These are phyloP conservation scores for Ochotona princeps DNA, from an alignment of 2,113 vertebrate species.

Conservation along the genomic window DNA sequence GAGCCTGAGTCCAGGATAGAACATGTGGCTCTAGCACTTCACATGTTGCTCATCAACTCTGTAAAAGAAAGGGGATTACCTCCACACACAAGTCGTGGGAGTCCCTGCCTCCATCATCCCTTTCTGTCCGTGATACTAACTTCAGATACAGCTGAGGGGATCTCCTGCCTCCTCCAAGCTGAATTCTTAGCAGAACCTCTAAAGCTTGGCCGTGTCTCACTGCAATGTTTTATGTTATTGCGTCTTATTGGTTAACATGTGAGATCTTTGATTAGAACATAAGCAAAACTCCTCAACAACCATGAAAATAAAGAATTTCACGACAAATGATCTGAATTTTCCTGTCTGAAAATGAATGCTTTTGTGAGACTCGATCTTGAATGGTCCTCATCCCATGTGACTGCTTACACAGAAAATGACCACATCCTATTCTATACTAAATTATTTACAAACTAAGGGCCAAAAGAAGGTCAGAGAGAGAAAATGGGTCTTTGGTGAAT, in stretches of 20 bases:
- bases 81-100: background rate
- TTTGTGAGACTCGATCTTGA: background rate
- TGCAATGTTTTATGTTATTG: background rate
- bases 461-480: background rate
- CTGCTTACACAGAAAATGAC: background rate
- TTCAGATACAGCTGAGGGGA: background rate
- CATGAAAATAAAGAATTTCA: background rate
- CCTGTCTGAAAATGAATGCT: background rate
- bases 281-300: background rate
- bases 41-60: rapidly evolving
- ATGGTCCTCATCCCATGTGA: background rate
- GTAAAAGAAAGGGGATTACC: background rate
- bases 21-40: rapidly evolving
- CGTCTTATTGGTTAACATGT: background rate
- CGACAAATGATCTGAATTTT: background rate
- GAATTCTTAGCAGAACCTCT: background rate
- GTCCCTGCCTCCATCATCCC: background rate
- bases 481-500: background rate
- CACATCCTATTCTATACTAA: background rate
- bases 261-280: background rate
- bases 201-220: background rate
- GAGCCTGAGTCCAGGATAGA: background rate
- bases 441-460: background rate
- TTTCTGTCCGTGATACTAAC: background rate
- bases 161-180: background rate